Base-by-base conservation (phyloP, 2,113 vertebrate species). In the Toxotes jaculatrix region DNA sequence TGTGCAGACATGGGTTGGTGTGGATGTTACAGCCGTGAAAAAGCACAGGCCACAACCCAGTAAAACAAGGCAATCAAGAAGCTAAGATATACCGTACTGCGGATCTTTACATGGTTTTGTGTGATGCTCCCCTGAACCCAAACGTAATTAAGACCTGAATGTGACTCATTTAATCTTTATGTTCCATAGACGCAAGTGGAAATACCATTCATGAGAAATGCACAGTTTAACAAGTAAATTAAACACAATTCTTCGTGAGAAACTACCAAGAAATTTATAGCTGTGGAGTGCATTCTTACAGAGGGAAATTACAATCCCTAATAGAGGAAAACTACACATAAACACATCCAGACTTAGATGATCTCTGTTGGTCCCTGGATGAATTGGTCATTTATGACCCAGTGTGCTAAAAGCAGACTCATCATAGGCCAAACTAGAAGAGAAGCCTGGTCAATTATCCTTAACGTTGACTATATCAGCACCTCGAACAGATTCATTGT, bases 401-500 rank as follows among this genome's bases (percentile, higher is more conserved):
- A 36, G 49, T 82, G 67, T 77, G 64, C 64, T 76, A 74, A 90
- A 80, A 45, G 27, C 59, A 72, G 68, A 72, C 72, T 83, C 77
- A 87, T 90, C 82, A 79, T 7, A 47, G 55, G 31, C 17, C 40
- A 66, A 84, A 56, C 1, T 17, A 49, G 43, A 85, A 65, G 5
- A 83, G 34, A 74, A 85, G 0, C 53, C 32, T 42, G 61, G 64
- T 68, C 68, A 87, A 77, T 90, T 87, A 82, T 91, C 75, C 34
- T 78, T 60, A 76, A 80, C 51, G 8, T 70, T 83, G 73, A 83
- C 75, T 88, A 78, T 77, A 83, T 93, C 65, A 83, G 86, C 57
- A 70, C 64, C 81, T 82, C 66, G 85, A 84, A 90, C 64, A 69
- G 85, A 87, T 88, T 91, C 80, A 21, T 55, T 86, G 76, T 88